Conservation (phyloP, 2,113 vertebrate genomes). For the Electrona antarctica region DNA sequence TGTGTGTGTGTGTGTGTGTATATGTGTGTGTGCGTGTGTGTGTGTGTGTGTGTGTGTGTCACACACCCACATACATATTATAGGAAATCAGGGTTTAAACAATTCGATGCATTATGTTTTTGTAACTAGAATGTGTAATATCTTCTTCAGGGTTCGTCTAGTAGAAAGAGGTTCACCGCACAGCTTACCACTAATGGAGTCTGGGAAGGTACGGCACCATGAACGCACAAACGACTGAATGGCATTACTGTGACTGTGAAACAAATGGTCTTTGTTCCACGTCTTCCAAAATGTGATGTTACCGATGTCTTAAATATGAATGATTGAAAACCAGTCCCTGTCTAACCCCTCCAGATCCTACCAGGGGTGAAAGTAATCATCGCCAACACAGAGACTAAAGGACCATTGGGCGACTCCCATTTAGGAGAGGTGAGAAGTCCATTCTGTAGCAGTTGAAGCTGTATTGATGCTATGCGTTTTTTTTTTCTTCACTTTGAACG, state of each 20-base stretch:
- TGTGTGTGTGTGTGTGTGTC: too few species aligned
- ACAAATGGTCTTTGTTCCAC: not conserved
- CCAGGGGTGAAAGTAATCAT: constrained; percentile 96
- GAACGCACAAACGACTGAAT: not conserved
- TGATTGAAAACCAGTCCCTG: not conserved
- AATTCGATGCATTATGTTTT: not conserved
- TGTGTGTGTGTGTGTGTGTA: too few species aligned
- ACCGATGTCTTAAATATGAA: too few species aligned
- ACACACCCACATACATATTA: too few species aligned
- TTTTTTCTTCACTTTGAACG: not conserved
- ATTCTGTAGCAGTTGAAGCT: too few species aligned
- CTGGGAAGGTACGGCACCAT: constrained; percentile 87
- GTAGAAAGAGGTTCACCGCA: constrained; percentile 96
- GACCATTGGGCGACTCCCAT: constrained; percentile 93
- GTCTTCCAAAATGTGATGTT: too few species aligned
- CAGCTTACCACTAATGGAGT: constrained; percentile 94
- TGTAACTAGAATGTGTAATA: not conserved
- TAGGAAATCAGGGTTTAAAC: too few species aligned
- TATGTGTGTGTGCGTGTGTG: too few species aligned
- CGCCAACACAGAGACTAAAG: constrained; percentile 94
- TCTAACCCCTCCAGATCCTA: constrained; percentile 83
- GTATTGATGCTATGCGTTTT: not conserved
- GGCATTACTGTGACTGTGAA: constrained; percentile 1
- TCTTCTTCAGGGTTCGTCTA: constrained; percentile 85
- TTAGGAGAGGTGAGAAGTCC: constrained; percentile 87